Conservation (phyloP, 2,113 vertebrate species). For the Marmota flaviventris region DNA sequence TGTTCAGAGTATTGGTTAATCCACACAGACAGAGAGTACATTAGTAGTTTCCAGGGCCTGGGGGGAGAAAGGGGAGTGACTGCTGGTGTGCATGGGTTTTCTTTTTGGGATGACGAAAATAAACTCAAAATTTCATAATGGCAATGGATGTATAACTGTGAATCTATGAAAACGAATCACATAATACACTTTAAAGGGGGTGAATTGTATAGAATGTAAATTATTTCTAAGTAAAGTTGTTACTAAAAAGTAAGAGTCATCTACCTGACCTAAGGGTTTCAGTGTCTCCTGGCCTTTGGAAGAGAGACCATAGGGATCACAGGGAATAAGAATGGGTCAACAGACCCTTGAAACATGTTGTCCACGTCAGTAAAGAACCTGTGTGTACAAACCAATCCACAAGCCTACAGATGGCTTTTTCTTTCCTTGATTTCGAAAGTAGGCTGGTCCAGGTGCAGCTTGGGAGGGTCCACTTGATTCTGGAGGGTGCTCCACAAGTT, state of each 20-base stretch:
- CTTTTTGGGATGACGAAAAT: neutral
- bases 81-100: neutral
- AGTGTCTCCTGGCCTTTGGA: constrained; percentile 1
- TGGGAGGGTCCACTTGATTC: neutral
- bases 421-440: neutral
- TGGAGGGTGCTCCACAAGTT: neutral
- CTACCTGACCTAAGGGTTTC: neutral
- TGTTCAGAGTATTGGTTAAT: neutral
- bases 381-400: neutral
- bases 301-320: neutral
- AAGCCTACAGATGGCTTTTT: neutral
- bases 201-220: neutral
- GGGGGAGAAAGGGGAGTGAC: neutral
- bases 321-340: neutral
- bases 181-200: neutral
- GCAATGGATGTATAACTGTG: neutral
- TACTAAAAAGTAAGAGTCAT: neutral
- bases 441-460: neutral
- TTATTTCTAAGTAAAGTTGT: constrained; percentile 14
- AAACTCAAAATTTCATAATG: neutral
- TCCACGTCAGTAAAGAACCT: neutral
- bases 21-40: neutral
- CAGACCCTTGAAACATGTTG: neutral
- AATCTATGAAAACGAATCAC: neutral
- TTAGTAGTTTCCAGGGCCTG: neutral